Conservation (phyloP, 2,888 invertebrate genomes). For the Melangyna quadrimaculata region DNA sequence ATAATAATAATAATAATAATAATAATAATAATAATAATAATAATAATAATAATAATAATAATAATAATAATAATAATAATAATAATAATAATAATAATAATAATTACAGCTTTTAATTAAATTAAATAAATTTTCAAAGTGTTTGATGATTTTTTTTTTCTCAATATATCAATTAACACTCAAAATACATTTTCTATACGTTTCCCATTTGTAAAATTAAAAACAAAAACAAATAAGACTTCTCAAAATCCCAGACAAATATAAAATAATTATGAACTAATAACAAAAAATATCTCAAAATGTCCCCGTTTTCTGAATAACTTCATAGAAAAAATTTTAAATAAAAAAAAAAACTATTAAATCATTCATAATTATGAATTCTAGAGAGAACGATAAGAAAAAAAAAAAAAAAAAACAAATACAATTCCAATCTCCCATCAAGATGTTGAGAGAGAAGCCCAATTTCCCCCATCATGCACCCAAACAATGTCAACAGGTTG, state of each 20-base stretch:
- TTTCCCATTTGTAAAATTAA: neutral
- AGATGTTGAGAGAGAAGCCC: neutral
- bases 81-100: no score
- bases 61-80: no score
- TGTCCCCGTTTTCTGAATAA: neutral
- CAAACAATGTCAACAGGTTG: constrained; percentile 71
- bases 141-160: neutral
- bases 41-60: no score
- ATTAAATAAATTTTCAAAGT: neutral
- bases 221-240: neutral
- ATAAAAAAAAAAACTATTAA: neutral
- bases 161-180: constrained; percentile 25
- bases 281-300: neutral
- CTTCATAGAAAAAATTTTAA: neutral
- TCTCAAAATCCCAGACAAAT: neutral
- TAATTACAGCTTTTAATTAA: neutral
- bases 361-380: constrained; percentile 24
- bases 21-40: no score
- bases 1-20: no score
- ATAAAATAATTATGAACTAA: constrained; percentile 3
- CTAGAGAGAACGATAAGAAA: neutral
- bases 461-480: constrained; percentile 40
- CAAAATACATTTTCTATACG: neutral
- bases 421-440: neutral
- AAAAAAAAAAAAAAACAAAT: neutral